Evolutionary conservation across 2,888 invertebrate genomes (phyloP), one percentile per base, ranked within the genome.

Genomic region (Heliconius ethilla): DNA sequence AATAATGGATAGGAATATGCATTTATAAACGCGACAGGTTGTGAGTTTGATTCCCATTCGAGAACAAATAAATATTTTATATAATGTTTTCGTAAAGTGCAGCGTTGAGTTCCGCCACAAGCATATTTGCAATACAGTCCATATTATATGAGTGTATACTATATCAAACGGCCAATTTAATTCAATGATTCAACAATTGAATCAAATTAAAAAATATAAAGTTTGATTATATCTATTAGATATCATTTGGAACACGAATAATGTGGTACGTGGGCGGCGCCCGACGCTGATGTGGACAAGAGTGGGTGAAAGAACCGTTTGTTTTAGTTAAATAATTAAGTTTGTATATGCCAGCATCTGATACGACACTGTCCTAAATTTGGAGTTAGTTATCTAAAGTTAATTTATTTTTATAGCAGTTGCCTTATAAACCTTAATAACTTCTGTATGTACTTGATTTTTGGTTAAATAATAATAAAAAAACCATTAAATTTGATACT

Each of bases 241-340:
- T 40, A 45, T 27, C 18, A 69, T 69, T 45, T 45, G 40, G 40
- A 40, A 69, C n/a, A 72, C 72, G 45, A 76, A 25, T 45, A 76
- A 73, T 27, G 37, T 65, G 29, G 55, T 55, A 70, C 51, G 81
- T 80, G 74, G 78, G 81, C 70, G 75, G 67, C 22, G 66, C 37
- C 74, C 22, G 63, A 78, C 59, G 75, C 33, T 80, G 77, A 81
- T 70, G 29, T 74, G 63, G 72, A n/a, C 67, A 65, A 51, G 75
- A 73, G 81, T 77, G 77, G 80, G 77, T 74, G 80, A 59, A 51
- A 75, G n/a, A n/a, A n/a, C n/a, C n/a, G n/a, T n/a, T n/a, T n/a
- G n/a, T n/a, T n/a, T n/a, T n/a, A n/a, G n/a, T n/a, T n/a, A n/a
- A n/a, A n/a, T n/a, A n/a, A n/a, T n/a, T n/a, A n/a, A 75, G 69